Evolutionary conservation across 1,140 invertebrate species (phyloP).

Genomic region (Zaprionus camerounensis): DNA sequence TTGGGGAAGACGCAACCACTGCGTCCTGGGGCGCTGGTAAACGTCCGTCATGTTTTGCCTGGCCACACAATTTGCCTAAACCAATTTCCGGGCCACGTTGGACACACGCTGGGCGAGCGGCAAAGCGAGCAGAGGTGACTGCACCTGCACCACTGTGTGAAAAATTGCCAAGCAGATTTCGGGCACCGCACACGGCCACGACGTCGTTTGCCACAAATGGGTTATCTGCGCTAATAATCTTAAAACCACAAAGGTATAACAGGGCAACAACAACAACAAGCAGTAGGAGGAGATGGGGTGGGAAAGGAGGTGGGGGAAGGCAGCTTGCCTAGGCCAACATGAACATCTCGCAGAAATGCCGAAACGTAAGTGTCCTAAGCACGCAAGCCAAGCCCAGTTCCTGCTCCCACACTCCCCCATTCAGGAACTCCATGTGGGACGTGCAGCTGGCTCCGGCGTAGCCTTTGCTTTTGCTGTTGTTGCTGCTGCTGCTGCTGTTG

Average conservation of each 20-base stretch:
- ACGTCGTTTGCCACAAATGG: conserved; percentile 66
- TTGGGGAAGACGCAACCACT: conserved; percentile 5
- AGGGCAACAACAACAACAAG: conserved; percentile 15
- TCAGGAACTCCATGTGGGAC: conserved; percentile 13
- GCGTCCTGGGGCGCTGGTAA: conserved; percentile 38
- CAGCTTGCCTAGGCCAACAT: conserved; percentile 18
- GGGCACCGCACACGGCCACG: conserved; percentile 42
- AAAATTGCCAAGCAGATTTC: conserved; percentile 64
- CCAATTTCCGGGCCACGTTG: conserved; percentile 70
- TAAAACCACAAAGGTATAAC: conserved; percentile 71
- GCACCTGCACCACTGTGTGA: conserved; percentile 60
- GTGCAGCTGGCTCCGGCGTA: conserved; percentile 25
- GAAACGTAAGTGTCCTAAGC: conserved; percentile 71
- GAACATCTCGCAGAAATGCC: conserved; percentile 64
- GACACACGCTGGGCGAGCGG: conserved; percentile 23
- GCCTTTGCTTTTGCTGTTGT: not conserved
- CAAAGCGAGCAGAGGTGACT: conserved; percentile 12
- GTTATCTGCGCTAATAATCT: conserved; percentile 81
- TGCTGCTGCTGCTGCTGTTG: not conserved
- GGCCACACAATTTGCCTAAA: conserved; percentile 81
- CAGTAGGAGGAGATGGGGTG: not conserved
- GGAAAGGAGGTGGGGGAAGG: not conserved
- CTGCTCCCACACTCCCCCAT: conserved; percentile 2
- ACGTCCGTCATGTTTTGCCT: conserved; percentile 78
- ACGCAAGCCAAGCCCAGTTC: conserved; percentile 62